Evolutionary conservation across 2,888 invertebrate genomes (phyloP).

Genomic region (Trichopoda pennipes): DNA sequence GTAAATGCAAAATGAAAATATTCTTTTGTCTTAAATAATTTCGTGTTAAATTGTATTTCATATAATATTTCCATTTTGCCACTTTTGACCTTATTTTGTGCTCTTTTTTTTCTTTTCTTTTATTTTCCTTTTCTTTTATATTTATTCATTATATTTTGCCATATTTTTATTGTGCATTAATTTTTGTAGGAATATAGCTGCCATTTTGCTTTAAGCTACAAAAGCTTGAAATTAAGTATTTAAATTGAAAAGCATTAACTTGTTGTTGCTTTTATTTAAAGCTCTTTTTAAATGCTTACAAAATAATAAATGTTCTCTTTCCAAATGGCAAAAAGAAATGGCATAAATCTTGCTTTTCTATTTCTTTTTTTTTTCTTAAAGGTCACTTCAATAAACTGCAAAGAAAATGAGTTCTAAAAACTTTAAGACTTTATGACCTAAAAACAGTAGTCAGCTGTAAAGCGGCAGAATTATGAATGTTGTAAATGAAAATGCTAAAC

Average conservation of each 20-base stretch:
- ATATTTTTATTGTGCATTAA: constrained; percentile 46
- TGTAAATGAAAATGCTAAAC: too few species aligned
- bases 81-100: constrained; percentile 56
- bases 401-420: too few species aligned
- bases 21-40: neutral
- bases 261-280: constrained; percentile 46
- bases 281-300: constrained; percentile 45
- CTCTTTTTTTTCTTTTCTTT: neutral
- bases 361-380: neutral
- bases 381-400: constrained; percentile 1
- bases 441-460: too few species aligned
- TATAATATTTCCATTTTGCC: constrained; percentile 39
- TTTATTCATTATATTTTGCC: neutral
- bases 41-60: neutral
- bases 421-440: too few species aligned
- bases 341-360: neutral
- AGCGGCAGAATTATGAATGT: too few species aligned
- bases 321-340: neutral
- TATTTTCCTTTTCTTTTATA: neutral
- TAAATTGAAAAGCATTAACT: constrained; percentile 24
- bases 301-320: constrained; percentile 14
- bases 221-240: constrained; percentile 24
- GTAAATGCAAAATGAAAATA: neutral
- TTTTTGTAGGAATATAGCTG: constrained; percentile 40
- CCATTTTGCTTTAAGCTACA: constrained; percentile 24